Conservation (phyloP, 1,140 invertebrate genomes). For the Drosophila pallidifrons region DNA sequence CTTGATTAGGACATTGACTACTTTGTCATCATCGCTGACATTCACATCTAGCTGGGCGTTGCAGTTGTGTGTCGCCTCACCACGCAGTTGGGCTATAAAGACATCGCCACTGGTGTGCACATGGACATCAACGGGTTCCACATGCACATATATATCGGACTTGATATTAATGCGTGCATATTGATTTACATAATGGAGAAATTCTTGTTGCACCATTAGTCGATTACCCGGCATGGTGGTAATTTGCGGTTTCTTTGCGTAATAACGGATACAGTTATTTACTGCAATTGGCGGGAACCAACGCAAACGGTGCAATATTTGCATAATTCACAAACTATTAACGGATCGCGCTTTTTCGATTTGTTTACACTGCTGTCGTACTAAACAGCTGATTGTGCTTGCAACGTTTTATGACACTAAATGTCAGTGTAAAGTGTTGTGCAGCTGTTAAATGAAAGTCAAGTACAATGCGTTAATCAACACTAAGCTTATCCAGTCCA, state of each 20-base stretch:
- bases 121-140: constrained; percentile 68
- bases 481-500: constrained; percentile 55
- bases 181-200: constrained; percentile 74
- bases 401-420: constrained; percentile 3
- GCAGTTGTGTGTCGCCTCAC: constrained; percentile 59
- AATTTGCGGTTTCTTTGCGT: constrained; percentile 53
- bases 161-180: constrained; percentile 68
- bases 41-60: constrained; percentile 57
- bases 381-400: constrained; percentile 38
- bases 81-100: constrained; percentile 62
- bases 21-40: constrained; percentile 57
- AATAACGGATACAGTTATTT: constrained; percentile 40
- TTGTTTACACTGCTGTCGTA: constrained; percentile 46
- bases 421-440: neutral
- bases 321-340: constrained; percentile 49
- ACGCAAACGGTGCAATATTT: constrained; percentile 49
- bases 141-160: constrained; percentile 60
- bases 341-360: neutral
- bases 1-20: constrained; percentile 62
- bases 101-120: constrained; percentile 69
- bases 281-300: constrained; percentile 39
- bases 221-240: constrained; percentile 22
- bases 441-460: constrained; percentile 3
- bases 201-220: constrained; percentile 70
- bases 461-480: constrained; percentile 15